A percentile compares a stretch with the other conserved stretches of the same genome.
Conservation (phyloP, 2,888 invertebrate genomes). For the Mantis religiosa region DNA sequence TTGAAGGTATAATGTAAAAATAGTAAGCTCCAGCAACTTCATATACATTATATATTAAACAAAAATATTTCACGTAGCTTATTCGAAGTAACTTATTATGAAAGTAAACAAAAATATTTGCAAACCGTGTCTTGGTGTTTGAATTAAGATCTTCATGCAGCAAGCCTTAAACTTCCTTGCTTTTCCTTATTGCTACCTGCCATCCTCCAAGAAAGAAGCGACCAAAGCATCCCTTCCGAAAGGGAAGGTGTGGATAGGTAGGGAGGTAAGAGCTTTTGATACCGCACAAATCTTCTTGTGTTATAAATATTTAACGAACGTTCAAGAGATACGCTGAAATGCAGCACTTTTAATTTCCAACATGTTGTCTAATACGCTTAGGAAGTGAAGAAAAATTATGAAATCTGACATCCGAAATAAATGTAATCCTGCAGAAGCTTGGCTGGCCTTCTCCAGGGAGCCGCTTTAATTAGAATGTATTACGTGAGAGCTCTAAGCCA, state of each 20-base stretch:
- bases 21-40: too few species aligned
- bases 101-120: too few species aligned
- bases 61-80: too few species aligned
- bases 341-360: background rate
- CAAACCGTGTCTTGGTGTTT: too few species aligned
- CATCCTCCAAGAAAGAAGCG: too few species aligned
- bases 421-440: background rate
- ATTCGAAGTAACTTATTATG: too few species aligned
- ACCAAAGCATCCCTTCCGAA: too few species aligned
- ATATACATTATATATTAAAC: too few species aligned
- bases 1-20: too few species aligned
- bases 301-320: background rate
- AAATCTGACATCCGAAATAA: background rate
- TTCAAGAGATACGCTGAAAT: background rate
- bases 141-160: too few species aligned
- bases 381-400: background rate
- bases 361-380: background rate
- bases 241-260: background rate
- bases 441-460: background rate
- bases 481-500: background rate
- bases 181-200: too few species aligned
- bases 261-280: background rate
- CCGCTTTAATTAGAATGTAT: background rate
- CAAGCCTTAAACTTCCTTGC: too few species aligned
- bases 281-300: background rate